A percentile compares a stretch with the other conserved stretches of the same genome.
These are phyloP conservation scores for Oryctes rhinoceros DNA, from an alignment of 1,140 invertebrate genomes.

Conservation along the genomic window DNA sequence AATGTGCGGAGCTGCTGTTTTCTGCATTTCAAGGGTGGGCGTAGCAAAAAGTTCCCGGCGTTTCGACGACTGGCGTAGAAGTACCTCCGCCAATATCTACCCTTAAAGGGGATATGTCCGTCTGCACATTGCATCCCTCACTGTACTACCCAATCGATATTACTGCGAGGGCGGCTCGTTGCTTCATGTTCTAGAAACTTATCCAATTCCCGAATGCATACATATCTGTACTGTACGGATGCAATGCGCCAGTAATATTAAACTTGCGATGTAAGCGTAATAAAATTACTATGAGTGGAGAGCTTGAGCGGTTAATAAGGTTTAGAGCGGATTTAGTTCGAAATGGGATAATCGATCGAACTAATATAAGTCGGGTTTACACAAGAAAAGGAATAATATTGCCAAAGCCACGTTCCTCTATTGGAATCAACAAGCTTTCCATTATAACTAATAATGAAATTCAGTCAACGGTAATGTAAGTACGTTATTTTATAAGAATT, in stretches of 20 bases:
- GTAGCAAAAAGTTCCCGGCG: background rate
- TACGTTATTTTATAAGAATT: too few species aligned
- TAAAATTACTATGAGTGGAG: background rate
- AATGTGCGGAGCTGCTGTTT: background rate
- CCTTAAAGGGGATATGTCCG: background rate
- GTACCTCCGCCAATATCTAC: background rate
- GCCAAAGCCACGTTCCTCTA: too few species aligned
- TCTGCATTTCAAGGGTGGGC: background rate
- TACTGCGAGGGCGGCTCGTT: background rate
- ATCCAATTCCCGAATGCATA: background rate
- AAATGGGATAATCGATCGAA: too few species aligned
- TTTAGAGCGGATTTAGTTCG: too few species aligned
- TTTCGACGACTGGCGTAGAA: background rate
- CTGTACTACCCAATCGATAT: background rate
- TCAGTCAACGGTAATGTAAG: too few species aligned
- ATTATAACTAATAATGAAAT: too few species aligned
- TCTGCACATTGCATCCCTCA: background rate
- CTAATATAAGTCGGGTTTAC: too few species aligned
- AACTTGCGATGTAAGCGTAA: background rate
- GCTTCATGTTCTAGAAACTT: constrained; percentile 9
- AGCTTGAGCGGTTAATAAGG: too few species aligned
- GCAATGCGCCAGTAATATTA: background rate
- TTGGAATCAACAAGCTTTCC: too few species aligned
- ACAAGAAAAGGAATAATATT: too few species aligned
- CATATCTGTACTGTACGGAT: background rate